Evolutionary conservation across 2,797 vertebrate species (phyloP).

Genomic region (Eurystomus glaucurus): DNA sequence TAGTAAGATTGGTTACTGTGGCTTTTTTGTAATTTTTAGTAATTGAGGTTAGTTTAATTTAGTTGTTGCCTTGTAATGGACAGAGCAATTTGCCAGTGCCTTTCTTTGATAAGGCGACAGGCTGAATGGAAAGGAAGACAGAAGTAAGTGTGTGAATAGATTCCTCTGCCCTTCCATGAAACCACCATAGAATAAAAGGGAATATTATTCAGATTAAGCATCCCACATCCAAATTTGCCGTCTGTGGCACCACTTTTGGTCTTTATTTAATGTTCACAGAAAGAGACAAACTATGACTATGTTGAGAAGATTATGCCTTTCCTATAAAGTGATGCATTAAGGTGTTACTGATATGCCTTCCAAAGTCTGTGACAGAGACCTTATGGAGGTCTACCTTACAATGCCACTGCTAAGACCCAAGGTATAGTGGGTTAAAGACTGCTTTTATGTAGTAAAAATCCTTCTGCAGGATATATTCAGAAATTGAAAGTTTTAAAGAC

Average conservation of each 20-base stretch:
- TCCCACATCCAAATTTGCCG: constrained; percentile 21
- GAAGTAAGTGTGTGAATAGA: neutral
- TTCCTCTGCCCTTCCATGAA: neutral
- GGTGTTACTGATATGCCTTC: constrained; percentile 24
- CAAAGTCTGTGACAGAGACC: neutral
- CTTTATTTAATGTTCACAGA: neutral
- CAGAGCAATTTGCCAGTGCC: neutral
- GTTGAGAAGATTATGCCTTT: neutral
- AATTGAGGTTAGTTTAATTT: neutral
- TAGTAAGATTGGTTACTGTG: neutral
- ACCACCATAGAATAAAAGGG: neutral
- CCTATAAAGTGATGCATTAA: neutral
- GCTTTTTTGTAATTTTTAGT: neutral
- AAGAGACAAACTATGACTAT: neutral
- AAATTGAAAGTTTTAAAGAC: neutral
- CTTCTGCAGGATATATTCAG: neutral
- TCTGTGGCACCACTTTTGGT: neutral
- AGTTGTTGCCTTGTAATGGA: neutral
- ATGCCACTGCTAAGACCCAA: neutral
- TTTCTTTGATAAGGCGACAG: neutral
- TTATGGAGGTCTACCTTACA: neutral
- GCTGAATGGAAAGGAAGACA: neutral
- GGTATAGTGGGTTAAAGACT: neutral
- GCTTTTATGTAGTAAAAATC: neutral
- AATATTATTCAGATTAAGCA: constrained; percentile 2